These are phyloP conservation scores for Rhorus exstirpatorius DNA, from an alignment of 2,888 invertebrate species.

Conservation along the genomic window DNA sequence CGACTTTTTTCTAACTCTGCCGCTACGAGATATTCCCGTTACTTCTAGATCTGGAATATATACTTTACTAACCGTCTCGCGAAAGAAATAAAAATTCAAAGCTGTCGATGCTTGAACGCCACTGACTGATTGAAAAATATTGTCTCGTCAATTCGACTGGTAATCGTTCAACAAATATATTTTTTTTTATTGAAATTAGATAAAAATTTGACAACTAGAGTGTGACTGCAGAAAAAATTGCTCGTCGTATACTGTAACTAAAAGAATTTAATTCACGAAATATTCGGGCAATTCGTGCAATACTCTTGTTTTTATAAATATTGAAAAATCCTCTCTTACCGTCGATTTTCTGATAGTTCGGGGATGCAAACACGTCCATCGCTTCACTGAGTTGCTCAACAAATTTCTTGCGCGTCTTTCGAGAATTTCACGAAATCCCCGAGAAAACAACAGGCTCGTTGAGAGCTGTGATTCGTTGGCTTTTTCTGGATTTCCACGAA, in stretches of 20 bases:
- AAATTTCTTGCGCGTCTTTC: constrained; percentile 78
- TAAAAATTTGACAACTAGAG: background rate
- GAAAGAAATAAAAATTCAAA: background rate
- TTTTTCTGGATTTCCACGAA: too few species aligned
- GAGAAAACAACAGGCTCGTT: constrained; percentile 75
- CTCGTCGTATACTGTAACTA: too few species aligned
- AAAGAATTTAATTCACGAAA: too few species aligned
- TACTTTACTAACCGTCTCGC: background rate
- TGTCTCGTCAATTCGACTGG: background rate
- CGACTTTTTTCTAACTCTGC: constrained; percentile 96
- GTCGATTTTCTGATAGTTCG: constrained; percentile 83
- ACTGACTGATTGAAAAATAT: background rate
- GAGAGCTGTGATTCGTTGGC: background rate
- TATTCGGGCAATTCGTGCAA: background rate
- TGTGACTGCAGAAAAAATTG: too few species aligned
- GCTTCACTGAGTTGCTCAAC: constrained; percentile 77
- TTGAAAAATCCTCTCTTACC: constrained; percentile 78
- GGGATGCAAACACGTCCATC: constrained; percentile 83
- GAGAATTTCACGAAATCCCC: constrained; percentile 80
- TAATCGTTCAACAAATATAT: too few species aligned
- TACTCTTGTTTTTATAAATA: background rate
- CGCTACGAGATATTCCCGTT: constrained; percentile 95
- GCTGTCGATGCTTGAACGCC: background rate
- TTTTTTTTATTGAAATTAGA: too few species aligned
- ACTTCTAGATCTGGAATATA: constrained; percentile 90